phyloP scores from a whole-genome alignment of 2,113 vertebrate species.

The Melospiza melodia region DNA sequence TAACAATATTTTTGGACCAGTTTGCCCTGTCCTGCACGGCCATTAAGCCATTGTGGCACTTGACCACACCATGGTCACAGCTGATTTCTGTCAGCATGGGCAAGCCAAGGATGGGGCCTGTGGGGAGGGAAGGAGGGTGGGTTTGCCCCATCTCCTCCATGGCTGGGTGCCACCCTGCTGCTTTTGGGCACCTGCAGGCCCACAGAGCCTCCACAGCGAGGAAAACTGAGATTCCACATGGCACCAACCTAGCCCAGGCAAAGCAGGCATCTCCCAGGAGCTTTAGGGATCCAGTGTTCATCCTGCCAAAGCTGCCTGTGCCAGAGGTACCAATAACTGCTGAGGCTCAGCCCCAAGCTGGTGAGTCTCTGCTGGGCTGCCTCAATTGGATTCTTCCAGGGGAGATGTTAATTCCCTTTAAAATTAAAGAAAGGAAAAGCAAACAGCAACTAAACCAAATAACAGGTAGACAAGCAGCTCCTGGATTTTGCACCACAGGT shows the following conservation, averaged over 20 bases:
- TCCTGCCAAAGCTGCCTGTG: not conserved
- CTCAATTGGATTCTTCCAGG: not conserved
- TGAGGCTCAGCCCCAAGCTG: not conserved
- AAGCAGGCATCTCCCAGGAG: not conserved
- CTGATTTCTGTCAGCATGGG: rapidly evolving
- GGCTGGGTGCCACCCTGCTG: not conserved
- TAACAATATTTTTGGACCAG: not conserved
- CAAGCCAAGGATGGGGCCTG: not conserved
- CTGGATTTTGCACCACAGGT: not conserved
- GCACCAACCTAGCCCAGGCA: not conserved
- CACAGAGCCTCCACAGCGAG: not conserved
- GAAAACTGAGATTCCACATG: rapidly evolving
- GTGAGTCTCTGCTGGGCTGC: not conserved
- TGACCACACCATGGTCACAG: rapidly evolving
- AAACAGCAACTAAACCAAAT: not conserved
- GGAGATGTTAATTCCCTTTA: not conserved
- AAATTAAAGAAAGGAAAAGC: not conserved
- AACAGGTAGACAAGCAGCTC: not conserved
- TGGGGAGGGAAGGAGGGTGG: not conserved
- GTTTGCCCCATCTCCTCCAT: not conserved
- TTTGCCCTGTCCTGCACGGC: not conserved
- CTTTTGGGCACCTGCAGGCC: not conserved
- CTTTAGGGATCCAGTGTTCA: not conserved
- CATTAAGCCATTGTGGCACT: not conserved
- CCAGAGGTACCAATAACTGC: not conserved